Evolutionary conservation across 2,888 invertebrate genomes (phyloP).

Genomic region (Catotricha subobsoleta): DNA sequence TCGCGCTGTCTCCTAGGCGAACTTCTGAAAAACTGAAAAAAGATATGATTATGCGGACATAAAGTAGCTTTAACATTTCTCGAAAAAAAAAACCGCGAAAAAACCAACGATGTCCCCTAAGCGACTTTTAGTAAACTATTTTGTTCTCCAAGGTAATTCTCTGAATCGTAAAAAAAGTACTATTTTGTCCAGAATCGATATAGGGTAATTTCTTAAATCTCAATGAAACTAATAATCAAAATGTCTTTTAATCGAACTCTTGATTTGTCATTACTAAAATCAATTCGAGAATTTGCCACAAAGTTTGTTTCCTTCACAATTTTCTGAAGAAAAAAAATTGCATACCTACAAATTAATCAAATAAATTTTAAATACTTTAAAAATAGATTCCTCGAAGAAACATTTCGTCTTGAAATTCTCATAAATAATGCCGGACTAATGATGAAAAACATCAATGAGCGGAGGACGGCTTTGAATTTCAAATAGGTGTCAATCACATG

Average conservation of each 20-base stretch:
- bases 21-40: no score
- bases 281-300: conserved; percentile 39
- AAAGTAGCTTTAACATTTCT: conserved; percentile 65
- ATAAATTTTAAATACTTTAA: no score
- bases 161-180: conserved; percentile 56
- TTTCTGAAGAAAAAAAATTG: no score
- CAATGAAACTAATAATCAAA: conserved; percentile 53
- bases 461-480: conserved; percentile 37
- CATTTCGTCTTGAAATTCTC: conserved; percentile 32
- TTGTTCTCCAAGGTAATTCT: conserved; percentile 64
- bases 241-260: conserved; percentile 39
- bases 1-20: no score
- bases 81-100: conserved; percentile 66
- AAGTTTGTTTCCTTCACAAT: conserved; percentile 31
- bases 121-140: conserved; percentile 59
- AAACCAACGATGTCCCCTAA: conserved; percentile 50
- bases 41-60: no score
- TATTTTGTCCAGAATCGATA: no score
- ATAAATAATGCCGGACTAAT: conserved; percentile 39
- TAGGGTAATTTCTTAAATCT: conserved; percentile 58
- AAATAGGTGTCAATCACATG: no score
- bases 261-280: conserved; percentile 34
- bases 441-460: conserved; percentile 29
- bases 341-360: no score
- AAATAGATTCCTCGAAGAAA: conserved; percentile 28